Percentiles rank a stretch among this genome's conserved stretches.
Evolutionary conservation across 2,888 invertebrate species (phyloP).

Genomic region (Agrilus mali): DNA sequence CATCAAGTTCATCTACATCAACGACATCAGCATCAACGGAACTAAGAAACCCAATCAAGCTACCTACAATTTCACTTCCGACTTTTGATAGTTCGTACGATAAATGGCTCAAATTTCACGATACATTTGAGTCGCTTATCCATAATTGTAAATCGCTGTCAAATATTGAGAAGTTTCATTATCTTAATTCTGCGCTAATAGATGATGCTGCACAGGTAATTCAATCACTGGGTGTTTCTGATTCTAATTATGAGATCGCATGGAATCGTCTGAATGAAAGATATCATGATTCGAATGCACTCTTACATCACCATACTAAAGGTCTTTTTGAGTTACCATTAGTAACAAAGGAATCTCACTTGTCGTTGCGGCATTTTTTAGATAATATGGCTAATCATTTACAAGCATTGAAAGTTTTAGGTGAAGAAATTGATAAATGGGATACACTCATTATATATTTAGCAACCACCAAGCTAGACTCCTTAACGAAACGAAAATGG

Average conservation of each 20-base stretch:
- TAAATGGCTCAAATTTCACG: conserved; percentile 6
- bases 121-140: too few species aligned
- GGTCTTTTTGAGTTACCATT: conserved; percentile 1
- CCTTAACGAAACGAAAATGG: not conserved
- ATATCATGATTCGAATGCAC: conserved; percentile 2
- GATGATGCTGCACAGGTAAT: conserved; percentile 5
- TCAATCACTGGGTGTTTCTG: conserved; percentile 2
- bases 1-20: too few species aligned
- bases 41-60: conserved; percentile 1
- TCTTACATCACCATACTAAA: conserved; percentile 5
- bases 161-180: conserved; percentile 7
- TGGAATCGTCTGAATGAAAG: conserved; percentile 3
- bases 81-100: conserved; percentile 2
- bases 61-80: conserved; percentile 5
- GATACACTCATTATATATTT: not conserved
- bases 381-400: conserved; percentile 3
- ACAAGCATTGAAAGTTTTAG: conserved; percentile 1
- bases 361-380: not conserved
- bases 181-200: conserved; percentile 6
- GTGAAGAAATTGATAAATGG: conserved; percentile 1
- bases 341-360: conserved; percentile 2
- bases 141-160: conserved; percentile 4
- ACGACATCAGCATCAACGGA: too few species aligned
- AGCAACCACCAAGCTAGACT: not conserved
- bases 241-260: conserved; percentile 3